Conservation (phyloP, 2,113 vertebrate genomes). For the Epinephelus lanceolatus region DNA sequence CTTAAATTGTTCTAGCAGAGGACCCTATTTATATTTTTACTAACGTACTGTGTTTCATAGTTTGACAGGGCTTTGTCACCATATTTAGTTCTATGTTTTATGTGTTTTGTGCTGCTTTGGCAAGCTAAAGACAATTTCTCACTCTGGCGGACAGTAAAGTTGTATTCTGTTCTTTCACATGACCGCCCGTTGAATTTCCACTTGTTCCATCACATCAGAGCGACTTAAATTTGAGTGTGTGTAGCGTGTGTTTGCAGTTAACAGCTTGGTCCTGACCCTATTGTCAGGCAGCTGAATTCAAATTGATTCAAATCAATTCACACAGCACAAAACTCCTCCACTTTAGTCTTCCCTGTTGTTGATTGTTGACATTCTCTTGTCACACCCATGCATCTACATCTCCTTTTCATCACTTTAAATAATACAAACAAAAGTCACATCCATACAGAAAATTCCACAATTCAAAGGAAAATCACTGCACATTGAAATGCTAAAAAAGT, state of each 20-base stretch:
- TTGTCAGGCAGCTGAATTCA: slow-evolving; percentile 5
- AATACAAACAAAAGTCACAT: slow-evolving; percentile 32
- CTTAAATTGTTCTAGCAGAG: too few species aligned
- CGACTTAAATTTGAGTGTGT: background rate
- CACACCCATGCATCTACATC: slow-evolving; percentile 1
- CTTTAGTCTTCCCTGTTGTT: slow-evolving; percentile 10
- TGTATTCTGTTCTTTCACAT: background rate
- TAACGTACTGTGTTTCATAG: background rate
- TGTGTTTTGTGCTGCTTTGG: background rate
- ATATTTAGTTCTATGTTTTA: background rate
- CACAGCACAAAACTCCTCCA: slow-evolving; percentile 10
- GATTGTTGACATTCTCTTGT: slow-evolving; percentile 31
- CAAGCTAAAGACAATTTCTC: background rate
- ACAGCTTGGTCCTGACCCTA: background rate
- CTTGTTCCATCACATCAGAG: slow-evolving; percentile 15
- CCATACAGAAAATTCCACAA: background rate
- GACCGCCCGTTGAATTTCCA: background rate
- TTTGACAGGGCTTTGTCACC: background rate
- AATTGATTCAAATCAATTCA: slow-evolving; percentile 19
- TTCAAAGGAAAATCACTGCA: slow-evolving; percentile 43
- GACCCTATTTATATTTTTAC: background rate
- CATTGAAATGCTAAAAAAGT: slow-evolving; percentile 34
- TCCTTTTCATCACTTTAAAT: slow-evolving; percentile 7
- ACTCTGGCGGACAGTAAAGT: background rate
- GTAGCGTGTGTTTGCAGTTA: background rate